Base-by-base conservation (phyloP, 2,888 invertebrate species). In the Thelaira solivaga region DNA sequence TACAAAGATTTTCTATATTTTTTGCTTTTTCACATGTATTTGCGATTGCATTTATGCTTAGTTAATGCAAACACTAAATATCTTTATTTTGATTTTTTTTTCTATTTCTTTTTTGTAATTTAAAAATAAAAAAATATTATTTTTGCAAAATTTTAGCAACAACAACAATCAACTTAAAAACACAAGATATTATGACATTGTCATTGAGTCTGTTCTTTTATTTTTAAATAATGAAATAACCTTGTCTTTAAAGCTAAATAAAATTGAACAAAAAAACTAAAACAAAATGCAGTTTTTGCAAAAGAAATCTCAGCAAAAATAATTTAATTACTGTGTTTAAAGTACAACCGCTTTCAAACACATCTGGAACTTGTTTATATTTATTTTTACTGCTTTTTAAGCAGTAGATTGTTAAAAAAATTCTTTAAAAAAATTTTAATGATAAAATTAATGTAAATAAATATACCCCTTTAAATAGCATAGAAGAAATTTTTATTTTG, bases 251-350 rank as follows among this genome's bases (percentile, higher is more conserved):
- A 39, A 41, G 41, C 29, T 13, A 26, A 36, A 13, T 13, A 55
- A 39, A 13, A 10, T 59, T 43, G n/a, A 61, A 43, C 18, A 13
- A 59, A n/a, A n/a, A n/a, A 59, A 29, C 18, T 43, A 18, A 22
- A 57, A 13, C 39, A 22, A 26, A 57, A 24, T 57, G 57, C 57
- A 39, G 24, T 57, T 36, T 55, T 36, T 20, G 13, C 22, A 22
- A 55, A 55, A 13, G 18, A 18, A 0, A 11, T 11, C 20, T 13
- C 26, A 39, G 13, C n/a, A 26, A 11, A 7, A 31, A 11, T 4
- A n/a, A 1, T 26, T 55, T 36, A 55, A 55, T 55, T 39, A 13
- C 4, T 36, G 36, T 10, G 4, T 20, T 34, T 5, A 31, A 39
- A n/a, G 24, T n/a, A 45, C 2, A 4, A 4, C 4, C 24, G 2